Base-by-base conservation (phyloP, 2,113 vertebrate species). In the Rhinoptilus africanus region DNA sequence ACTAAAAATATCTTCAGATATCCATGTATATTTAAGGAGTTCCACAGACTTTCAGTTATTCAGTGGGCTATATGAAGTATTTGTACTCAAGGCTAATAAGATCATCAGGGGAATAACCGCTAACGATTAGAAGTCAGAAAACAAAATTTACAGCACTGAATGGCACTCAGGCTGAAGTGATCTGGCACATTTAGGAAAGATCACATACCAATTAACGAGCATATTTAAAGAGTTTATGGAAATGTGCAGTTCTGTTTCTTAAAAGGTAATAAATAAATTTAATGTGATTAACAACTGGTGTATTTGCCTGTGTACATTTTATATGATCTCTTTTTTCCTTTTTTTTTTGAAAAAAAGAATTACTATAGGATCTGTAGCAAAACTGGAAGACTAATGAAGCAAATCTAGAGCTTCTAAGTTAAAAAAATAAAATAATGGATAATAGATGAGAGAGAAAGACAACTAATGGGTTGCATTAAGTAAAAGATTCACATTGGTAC, bases 71-170 rank as follows among this genome's bases (percentile, higher is more conserved):
- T 37, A 89, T 51, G 34, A 87, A 89, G 62, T 66, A 53, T 81
- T 92, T 89, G 69, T 64, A 91, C 92, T 91, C 62, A 68, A 79
- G 73, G 73, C 77, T 92, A 96, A 85, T 72, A 84, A 87, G 74
- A 88, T 93, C 86, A 92, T 53, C 92, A 79, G 74, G 77, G 67
- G 77, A 96, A 89, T 68, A 96, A 85, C 43, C 66, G 75, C n/a
- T 91, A 93, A 87, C 10, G 66, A 95, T 82, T 87, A 66, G 8
- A 79, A 95, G 89, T 66, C 92, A 88, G 77, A 60, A 91, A 94
- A 87, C 64, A 92, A 72, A 72, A 95, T 89, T 88, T 92, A 73
- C 76, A 85, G 2, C 60, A 48, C 8, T 53, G 86, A 91, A 74
- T 68, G 83, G 76, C 48, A 63, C 85, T 87, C 68, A n/a, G 73